phyloP scores from a whole-genome alignment of 2,113 vertebrate species.

The Sula dactylatra region DNA sequence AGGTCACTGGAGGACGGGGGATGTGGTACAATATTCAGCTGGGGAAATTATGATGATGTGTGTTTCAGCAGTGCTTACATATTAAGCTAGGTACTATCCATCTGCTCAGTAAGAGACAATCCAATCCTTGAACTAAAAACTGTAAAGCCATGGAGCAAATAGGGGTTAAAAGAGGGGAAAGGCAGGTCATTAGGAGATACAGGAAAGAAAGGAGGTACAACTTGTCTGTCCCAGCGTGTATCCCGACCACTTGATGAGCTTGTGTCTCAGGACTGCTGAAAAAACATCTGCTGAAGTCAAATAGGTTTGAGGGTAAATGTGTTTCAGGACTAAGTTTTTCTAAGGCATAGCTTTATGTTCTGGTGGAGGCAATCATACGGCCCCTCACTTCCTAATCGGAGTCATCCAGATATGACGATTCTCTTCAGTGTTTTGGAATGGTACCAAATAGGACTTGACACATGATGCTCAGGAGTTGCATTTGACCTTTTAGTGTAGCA shows the following conservation, averaged over 20 bases:
- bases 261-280: background rate
- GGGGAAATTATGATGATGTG: background rate
- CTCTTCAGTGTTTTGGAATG: background rate
- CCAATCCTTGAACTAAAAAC: background rate
- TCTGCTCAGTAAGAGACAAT: background rate
- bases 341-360: background rate
- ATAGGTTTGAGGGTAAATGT: background rate
- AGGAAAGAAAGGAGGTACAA: background rate
- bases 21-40: background rate
- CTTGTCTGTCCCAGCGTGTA: background rate
- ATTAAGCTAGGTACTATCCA: background rate
- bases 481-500: background rate
- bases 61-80: background rate
- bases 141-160: background rate
- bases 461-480: background rate
- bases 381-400: background rate
- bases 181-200: background rate
- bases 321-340: background rate
- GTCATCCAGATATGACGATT: background rate
- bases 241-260: background rate
- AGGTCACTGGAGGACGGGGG: background rate
- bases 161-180: background rate
- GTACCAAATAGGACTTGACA: background rate
- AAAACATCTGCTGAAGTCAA: background rate
- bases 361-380: background rate